Conservation (phyloP, 1,140 invertebrate genomes). For the Penaeus japonicus region DNA sequence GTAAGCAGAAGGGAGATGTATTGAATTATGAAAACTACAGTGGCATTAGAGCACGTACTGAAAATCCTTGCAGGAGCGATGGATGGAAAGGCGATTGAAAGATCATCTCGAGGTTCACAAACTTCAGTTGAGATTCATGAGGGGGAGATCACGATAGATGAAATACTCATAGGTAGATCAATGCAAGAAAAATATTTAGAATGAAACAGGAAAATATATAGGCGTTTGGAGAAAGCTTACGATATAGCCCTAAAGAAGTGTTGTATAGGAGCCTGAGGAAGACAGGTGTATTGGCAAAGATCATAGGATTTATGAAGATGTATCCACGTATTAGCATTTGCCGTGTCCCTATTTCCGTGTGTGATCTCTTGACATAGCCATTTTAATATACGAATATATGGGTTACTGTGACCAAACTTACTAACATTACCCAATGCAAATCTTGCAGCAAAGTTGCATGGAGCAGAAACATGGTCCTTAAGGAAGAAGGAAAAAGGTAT, state of each 20-base stretch:
- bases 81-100: no score
- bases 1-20: background rate
- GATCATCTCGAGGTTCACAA: background rate
- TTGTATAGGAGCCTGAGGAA: background rate
- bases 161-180: background rate
- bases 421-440: background rate
- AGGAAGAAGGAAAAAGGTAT: no score
- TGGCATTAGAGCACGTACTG: background rate
- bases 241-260: background rate
- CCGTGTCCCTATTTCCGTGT: no score
- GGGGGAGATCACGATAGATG: background rate
- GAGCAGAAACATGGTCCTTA: background rate
- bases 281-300: background rate
- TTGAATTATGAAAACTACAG: background rate
- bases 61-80: background rate
- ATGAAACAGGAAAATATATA: background rate
- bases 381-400: no score
- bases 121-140: background rate
- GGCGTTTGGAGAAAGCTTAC: background rate
- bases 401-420: background rate
- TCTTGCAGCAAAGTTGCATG: no score
- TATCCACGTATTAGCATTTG: no score
- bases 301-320: background rate
- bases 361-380: no score
- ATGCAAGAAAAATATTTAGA: background rate